Base-by-base conservation (phyloP, 1,140 invertebrate genomes). In the Drosophila rhopaloa region DNA sequence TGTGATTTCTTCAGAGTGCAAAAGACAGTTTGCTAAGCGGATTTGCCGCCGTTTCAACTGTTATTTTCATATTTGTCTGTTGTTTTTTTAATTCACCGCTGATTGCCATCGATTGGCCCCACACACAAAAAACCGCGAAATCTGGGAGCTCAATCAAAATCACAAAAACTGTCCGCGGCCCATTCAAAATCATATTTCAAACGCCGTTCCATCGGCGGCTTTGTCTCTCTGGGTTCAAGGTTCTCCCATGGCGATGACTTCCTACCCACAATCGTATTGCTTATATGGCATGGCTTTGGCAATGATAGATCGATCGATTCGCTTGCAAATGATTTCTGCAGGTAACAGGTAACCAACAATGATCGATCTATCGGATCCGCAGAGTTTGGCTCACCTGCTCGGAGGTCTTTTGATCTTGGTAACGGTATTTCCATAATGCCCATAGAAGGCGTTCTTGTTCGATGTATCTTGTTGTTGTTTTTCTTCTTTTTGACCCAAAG, bases 371-470 rank as follows among this genome's bases (percentile, higher is more conserved):
- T 63, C 61, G 41, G 43, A 44, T 46, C 44, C 60, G 41, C 27
- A 46, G 57, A 72, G 65, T 58, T 58, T 47, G 51, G 59, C 55
- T 81, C 81, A 84, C 81, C 81, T 84, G 81, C 81, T 83, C 77
- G 62, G 76, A 58, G 44, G 78, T 79, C 79, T 68, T 85, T 77
- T 85, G 81, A 84, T 85, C 81, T 37, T 37, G 48, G 27, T 84
- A 84, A 84, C 81, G 81, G 81, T 84, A 84, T 81, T 84, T 77
- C 73, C 81, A 84, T 85, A 83, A 84, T 76, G 76, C 79, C 79
- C 68, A 65, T 81, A 81, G 79, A 81, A 81, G 79, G 79, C 79
- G 78, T 81, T 80, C 66, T 81, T 76, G 59, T 66, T 77, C 61
- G 10, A 14, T 54, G 14, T 6, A 6, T 32, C 8, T 32, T 32